These are phyloP conservation scores for Cynodonichthys magdalenae DNA, from an alignment of 2,797 vertebrate species.

Conservation along the genomic window DNA sequence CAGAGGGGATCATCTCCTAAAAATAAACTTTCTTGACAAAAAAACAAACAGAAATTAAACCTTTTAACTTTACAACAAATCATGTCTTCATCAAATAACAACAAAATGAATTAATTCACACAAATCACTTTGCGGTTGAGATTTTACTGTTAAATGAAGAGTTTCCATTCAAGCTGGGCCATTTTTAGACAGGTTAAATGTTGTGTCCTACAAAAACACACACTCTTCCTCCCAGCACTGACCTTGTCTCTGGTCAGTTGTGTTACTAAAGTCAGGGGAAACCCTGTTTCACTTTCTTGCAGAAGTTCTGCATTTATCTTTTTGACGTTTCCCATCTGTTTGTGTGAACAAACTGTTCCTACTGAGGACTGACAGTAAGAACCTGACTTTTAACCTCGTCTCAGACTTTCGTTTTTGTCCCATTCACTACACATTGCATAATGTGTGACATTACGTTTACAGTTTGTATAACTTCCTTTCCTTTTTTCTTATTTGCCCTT, in stretches of 20 bases:
- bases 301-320: slow-evolving; percentile 12
- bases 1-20: too few relatives aligned
- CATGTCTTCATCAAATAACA: too few relatives aligned
- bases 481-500: neutral
- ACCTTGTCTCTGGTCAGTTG: slow-evolving; percentile 55
- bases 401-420: slow-evolving; percentile 30
- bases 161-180: slow-evolving; percentile 45
- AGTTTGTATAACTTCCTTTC: neutral
- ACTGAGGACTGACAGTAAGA: slow-evolving; percentile 33
- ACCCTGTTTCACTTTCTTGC: slow-evolving; percentile 42
- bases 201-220: slow-evolving; percentile 59
- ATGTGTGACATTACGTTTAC: neutral
- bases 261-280: slow-evolving; percentile 42
- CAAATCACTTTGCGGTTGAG: neutral
- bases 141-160: neutral
- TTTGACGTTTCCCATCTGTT: slow-evolving; percentile 13
- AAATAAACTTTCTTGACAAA: too few relatives aligned
- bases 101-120: neutral
- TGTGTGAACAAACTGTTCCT: slow-evolving; percentile 24
- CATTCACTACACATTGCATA: slow-evolving; percentile 33
- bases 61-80: neutral
- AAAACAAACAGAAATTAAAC: too few relatives aligned
- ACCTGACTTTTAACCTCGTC: slow-evolving; percentile 20
- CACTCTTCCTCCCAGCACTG: slow-evolving; percentile 33
- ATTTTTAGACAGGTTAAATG: slow-evolving; percentile 69